phyloP scores from a whole-genome alignment of 30 jellyfish, hydroid and myxozoan genomes.

The Aurelia aurita region DNA sequence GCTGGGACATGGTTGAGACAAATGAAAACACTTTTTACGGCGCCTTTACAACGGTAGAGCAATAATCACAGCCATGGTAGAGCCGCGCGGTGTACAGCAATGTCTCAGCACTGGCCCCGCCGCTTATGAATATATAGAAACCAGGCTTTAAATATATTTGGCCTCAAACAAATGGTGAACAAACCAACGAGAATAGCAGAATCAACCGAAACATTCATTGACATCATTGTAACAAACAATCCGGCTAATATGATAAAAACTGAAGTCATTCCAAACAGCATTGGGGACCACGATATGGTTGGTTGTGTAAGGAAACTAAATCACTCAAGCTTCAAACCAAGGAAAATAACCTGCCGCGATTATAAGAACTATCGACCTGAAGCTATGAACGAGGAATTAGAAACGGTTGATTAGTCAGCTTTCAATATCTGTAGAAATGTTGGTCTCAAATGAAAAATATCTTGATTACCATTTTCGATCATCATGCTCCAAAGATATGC shows the following conservation, averaged over 20 bases:
- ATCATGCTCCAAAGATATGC: too few relatives aligned
- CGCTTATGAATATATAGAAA: too few relatives aligned
- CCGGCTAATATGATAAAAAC: conserved; percentile 39
- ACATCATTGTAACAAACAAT: conserved; percentile 40
- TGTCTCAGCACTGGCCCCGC: too few relatives aligned
- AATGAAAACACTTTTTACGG: too few relatives aligned
- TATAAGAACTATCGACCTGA: too few relatives aligned
- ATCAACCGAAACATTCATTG: conserved; percentile 41
- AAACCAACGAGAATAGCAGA: conserved; percentile 57
- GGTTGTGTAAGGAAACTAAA: conserved; percentile 55
- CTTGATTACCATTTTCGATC: too few relatives aligned
- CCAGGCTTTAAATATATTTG: conserved; percentile 2
- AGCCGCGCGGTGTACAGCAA: too few relatives aligned
- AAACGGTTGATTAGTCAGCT: conserved; percentile 42
- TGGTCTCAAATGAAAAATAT: too few relatives aligned
- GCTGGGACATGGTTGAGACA: too few relatives aligned
- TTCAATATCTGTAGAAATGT: conserved; percentile 35
- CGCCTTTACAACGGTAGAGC: too few relatives aligned
- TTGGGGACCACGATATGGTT: conserved; percentile 70
- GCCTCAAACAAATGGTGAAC: conserved; percentile 33
- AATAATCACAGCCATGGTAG: too few relatives aligned
- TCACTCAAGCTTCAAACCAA: conserved; percentile 36
- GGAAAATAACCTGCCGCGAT: conserved; percentile 46
- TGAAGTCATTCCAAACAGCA: conserved; percentile 60
- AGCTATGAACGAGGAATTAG: conserved; percentile 51